A percentile compares a stretch with the other conserved stretches of the same genome.
phyloP scores from a whole-genome alignment of 1,140 invertebrate genomes.

The Hylyphantes graminicola region DNA sequence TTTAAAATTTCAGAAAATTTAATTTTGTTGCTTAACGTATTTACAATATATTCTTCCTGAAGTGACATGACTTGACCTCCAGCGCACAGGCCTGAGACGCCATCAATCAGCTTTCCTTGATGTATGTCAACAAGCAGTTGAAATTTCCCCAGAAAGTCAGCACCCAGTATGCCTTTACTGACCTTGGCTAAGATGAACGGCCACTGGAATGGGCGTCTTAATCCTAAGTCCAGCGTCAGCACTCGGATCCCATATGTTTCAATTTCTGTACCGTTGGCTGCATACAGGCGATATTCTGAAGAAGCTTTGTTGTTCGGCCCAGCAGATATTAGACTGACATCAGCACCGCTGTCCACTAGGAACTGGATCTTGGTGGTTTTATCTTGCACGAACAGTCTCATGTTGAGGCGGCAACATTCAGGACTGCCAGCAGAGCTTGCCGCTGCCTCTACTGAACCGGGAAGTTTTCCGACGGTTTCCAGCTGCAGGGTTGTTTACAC shows the following conservation, averaged over 20 bases:
- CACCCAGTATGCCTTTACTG: constrained; percentile 20
- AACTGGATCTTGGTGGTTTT: constrained; percentile 25
- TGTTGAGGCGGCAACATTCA: not conserved
- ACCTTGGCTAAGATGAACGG: constrained; percentile 34
- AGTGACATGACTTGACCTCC: constrained; percentile 3
- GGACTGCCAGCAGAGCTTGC: constrained; percentile 19
- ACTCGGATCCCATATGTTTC: constrained; percentile 3
- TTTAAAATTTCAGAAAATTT: constrained; percentile 19
- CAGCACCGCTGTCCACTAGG: constrained; percentile 24
- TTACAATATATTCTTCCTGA: not conserved
- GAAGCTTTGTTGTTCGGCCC: not conserved
- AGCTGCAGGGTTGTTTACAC: constrained; percentile 9
- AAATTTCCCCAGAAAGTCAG: constrained; percentile 44
- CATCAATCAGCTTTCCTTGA: constrained; percentile 4
- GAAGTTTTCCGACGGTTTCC: constrained; percentile 6
- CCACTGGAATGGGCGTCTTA: constrained; percentile 14
- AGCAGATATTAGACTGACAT: not conserved
- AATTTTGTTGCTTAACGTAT: not conserved
- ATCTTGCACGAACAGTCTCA: constrained; percentile 22
- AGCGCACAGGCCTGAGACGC: not conserved
- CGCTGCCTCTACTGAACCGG: constrained; percentile 4
- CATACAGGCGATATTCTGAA: constrained; percentile 35
- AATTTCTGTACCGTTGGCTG: constrained; percentile 24
- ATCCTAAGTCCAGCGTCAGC: constrained; percentile 21
- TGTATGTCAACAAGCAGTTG: constrained; percentile 1